Conservation (phyloP, 2,888 invertebrate species). For the Coelinius sp. region DNA sequence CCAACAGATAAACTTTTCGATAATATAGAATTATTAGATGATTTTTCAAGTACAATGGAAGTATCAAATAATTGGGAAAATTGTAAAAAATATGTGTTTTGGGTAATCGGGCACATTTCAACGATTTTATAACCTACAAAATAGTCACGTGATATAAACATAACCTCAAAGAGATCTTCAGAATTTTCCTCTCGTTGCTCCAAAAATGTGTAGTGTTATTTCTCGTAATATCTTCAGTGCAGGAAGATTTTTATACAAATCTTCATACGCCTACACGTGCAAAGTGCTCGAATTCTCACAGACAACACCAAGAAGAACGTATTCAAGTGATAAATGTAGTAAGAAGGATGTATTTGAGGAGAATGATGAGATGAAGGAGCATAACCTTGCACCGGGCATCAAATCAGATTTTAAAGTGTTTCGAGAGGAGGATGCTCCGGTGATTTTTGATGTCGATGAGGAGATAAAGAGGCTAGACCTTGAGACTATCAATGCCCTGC, state of each 20-base stretch:
- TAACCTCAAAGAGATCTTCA: too few species aligned
- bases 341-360: slow-evolving; percentile 36
- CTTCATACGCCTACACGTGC: slow-evolving; percentile 40
- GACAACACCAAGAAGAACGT: slow-evolving; percentile 41
- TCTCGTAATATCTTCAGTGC: slow-evolving; percentile 47
- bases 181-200: too few species aligned
- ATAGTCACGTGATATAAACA: slow-evolving; percentile 25
- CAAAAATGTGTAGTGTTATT: slow-evolving; percentile 48
- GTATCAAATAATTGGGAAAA: background rate
- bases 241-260: slow-evolving; percentile 46
- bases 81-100: too few species aligned
- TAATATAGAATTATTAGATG: background rate
- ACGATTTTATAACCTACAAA: background rate
- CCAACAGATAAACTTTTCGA: background rate
- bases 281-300: slow-evolving; percentile 49
- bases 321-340: slow-evolving; percentile 38
- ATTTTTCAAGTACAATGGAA: background rate
- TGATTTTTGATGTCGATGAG: slow-evolving; percentile 83
- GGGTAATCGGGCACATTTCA: background rate
- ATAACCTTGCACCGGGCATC: slow-evolving; percentile 69
- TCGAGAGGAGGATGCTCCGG: slow-evolving; percentile 78
- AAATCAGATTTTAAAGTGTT: slow-evolving; percentile 79
- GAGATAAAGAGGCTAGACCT: slow-evolving; percentile 71
- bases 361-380: slow-evolving; percentile 37
- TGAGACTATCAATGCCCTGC: slow-evolving; percentile 60